A percentile compares a stretch with the other conserved stretches of the same genome.
These are phyloP conservation scores for Ditula angustiorana DNA, from an alignment of 2,888 invertebrate species.

Conservation along the genomic window DNA sequence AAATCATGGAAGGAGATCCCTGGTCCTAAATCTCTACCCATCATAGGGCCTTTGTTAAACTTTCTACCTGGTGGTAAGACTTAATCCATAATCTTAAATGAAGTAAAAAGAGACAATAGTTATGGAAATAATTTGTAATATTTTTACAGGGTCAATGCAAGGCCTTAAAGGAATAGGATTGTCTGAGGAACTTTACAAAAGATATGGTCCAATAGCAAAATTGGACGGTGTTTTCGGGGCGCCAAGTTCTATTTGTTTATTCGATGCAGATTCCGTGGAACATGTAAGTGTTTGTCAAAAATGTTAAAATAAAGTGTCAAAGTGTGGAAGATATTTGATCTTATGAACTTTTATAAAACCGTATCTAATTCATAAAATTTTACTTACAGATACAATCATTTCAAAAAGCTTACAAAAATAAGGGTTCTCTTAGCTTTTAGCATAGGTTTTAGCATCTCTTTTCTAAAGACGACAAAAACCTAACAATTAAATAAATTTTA, in stretches of 20 bases:
- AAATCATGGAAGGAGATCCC: conserved; percentile 63
- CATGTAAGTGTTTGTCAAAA: conserved; percentile 42
- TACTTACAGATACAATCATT: too few species aligned
- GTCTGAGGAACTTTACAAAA: conserved; percentile 40
- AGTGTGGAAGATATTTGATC: too few species aligned
- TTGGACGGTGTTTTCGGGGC: conserved; percentile 43
- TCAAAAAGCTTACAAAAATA: too few species aligned
- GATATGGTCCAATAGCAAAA: conserved; percentile 48
- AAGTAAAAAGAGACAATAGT: too few species aligned
- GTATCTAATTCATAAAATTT: too few species aligned
- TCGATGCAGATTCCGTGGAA: conserved; percentile 45
- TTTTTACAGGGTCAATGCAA: conserved; percentile 10
- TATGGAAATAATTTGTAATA: too few species aligned
- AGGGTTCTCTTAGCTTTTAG: too few species aligned
- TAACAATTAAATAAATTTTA: too few species aligned
- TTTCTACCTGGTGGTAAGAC: conserved; percentile 50
- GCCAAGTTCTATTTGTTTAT: conserved; percentile 43
- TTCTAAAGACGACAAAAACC: too few species aligned
- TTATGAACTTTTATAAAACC: too few species aligned
- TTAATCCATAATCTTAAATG: too few species aligned
- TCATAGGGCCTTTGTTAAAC: conserved; percentile 56
- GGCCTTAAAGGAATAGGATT: conserved; percentile 16
- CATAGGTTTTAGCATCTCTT: too few species aligned
- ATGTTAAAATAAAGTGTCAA: background rate
- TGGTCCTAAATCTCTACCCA: conserved; percentile 62